phyloP scores from a whole-genome alignment of 2,888 invertebrate species.

The Ceriagrion tenellum region DNA sequence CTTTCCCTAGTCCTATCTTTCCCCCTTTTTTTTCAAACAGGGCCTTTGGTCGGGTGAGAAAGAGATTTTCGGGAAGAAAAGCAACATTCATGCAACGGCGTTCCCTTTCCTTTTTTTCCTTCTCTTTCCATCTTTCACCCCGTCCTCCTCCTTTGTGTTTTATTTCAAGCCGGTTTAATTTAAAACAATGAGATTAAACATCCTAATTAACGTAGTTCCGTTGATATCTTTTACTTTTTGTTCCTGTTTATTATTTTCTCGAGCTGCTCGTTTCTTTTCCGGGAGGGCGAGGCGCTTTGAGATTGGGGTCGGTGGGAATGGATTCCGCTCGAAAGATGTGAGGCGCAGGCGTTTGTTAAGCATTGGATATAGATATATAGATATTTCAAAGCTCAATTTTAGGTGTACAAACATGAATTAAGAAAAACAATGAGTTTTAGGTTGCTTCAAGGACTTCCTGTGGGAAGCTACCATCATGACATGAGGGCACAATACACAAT shows the following conservation, averaged over 20 bases:
- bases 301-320: neutral
- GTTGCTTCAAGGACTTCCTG: no score
- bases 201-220: constrained; percentile 37
- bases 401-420: no score
- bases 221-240: neutral
- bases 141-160: neutral
- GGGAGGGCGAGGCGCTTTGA: neutral
- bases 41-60: neutral
- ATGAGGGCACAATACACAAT: no score
- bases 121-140: neutral
- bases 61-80: neutral
- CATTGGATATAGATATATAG: no score
- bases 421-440: no score
- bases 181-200: constrained; percentile 37
- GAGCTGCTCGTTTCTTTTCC: neutral
- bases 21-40: neutral
- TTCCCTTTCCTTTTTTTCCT: neutral
- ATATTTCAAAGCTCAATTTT: no score
- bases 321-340: neutral
- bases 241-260: no score
- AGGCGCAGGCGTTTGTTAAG: neutral
- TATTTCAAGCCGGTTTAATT: constrained; percentile 43
- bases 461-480: no score
- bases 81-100: neutral
- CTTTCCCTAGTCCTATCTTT: neutral